Conservation (phyloP, 2,797 vertebrate genomes). For the Linurgus olivaceus region DNA sequence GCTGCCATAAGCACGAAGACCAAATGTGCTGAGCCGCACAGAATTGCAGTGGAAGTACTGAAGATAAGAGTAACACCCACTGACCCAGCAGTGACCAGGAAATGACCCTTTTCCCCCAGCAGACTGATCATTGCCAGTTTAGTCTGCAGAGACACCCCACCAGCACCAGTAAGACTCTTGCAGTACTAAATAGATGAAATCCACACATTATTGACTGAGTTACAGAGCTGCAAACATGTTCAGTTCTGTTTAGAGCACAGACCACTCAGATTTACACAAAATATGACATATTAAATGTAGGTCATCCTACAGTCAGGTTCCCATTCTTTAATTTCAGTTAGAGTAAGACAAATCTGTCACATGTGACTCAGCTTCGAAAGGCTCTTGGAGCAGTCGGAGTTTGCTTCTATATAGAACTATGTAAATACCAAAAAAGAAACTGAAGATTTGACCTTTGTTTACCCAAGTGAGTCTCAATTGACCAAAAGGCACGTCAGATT, state of each 20-base stretch:
- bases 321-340: conserved; percentile 31
- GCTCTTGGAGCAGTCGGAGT: background rate
- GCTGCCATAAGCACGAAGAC: background rate
- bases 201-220: background rate
- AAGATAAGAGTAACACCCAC: background rate
- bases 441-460: conserved; percentile 36
- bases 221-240: background rate
- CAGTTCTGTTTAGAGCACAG: background rate
- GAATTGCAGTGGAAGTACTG: background rate
- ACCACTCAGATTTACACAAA: background rate
- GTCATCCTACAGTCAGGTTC: background rate
- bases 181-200: background rate
- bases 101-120: background rate
- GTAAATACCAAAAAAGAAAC: conserved; percentile 29
- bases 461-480: background rate
- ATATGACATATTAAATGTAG: background rate
- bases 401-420: background rate
- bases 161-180: background rate
- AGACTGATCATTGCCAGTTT: accelerated
- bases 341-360: background rate
- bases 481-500: conserved; percentile 21
- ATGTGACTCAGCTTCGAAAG: background rate
- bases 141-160: background rate
- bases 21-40: background rate
- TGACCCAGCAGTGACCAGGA: conserved; percentile 9